Conservation (phyloP, 2,113 vertebrate genomes). For the Spea bombifrons region DNA sequence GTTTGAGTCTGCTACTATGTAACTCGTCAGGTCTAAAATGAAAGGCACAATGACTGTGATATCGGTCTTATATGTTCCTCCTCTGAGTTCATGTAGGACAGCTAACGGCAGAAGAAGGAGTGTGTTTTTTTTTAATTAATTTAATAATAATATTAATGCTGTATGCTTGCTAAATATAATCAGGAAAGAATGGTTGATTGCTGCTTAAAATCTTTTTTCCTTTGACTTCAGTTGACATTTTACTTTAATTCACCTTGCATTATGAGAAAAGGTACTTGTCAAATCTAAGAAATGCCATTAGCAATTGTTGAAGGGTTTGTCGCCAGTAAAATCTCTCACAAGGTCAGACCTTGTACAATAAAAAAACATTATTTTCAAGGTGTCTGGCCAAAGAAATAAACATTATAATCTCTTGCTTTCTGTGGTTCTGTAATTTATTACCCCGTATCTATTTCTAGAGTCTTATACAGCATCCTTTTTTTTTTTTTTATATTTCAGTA, state of each 20-base stretch:
- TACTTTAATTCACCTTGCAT: not conserved
- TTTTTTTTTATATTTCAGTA: no score
- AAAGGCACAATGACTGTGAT: no score
- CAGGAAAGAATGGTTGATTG: no score
- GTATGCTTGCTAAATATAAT: no score
- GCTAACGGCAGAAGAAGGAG: no score
- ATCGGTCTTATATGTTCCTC: no score
- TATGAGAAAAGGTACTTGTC: not conserved
- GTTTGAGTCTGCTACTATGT: no score
- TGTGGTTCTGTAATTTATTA: not conserved
- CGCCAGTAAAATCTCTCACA: not conserved
- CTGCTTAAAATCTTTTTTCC: not conserved
- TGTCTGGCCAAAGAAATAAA: not conserved
- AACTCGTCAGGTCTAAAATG: no score
- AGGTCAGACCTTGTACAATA: not conserved
- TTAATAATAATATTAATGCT: no score
- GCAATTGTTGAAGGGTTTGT: not conserved
- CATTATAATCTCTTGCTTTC: not conserved
- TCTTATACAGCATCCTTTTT: not conserved
- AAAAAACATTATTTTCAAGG: not conserved
- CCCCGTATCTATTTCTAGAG: not conserved
- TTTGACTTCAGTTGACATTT: not conserved
- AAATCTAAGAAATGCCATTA: not conserved
- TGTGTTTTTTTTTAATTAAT: no score
- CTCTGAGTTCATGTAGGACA: no score